A percentile compares a stretch with the other conserved stretches of the same genome.
These are phyloP conservation scores for Siniperca scherzeri DNA, from an alignment of 2,797 vertebrate genomes.

Conservation along the genomic window DNA sequence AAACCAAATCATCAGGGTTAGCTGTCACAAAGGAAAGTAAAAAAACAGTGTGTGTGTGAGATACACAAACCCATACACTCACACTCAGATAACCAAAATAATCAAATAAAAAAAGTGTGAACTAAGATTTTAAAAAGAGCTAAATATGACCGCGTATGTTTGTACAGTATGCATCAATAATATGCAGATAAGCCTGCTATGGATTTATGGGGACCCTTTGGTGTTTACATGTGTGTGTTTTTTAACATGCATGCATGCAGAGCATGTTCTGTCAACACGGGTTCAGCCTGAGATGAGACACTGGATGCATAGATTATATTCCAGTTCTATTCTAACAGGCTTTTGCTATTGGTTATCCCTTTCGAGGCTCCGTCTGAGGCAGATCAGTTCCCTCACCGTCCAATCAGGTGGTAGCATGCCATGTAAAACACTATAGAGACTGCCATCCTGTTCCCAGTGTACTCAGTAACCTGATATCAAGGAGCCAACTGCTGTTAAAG, in stretches of 20 bases:
- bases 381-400: not conserved
- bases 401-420: not conserved
- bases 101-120: not conserved
- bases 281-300: not conserved
- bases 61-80: not conserved
- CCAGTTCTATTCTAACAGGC: not conserved
- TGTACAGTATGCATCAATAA: not conserved
- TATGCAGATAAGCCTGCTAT: slow-evolving; percentile 2
- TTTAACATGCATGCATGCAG: not conserved
- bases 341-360: not conserved
- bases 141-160: not conserved
- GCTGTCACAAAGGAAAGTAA: not conserved
- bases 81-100: not conserved
- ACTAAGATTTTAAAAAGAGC: not conserved
- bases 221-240: not conserved
- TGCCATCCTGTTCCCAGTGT: slow-evolving; percentile 10
- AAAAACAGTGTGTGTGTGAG: not conserved
- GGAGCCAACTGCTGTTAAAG: slow-evolving; percentile 31
- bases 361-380: not conserved
- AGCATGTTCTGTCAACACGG: not conserved
- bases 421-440: slow-evolving; percentile 16
- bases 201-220: not conserved
- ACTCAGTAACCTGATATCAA: slow-evolving; percentile 28
- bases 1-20: not conserved
- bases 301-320: not conserved